Conservation (phyloP, 53 echinoderm and acorn worm genomes). For the Arbacia lixula region DNA sequence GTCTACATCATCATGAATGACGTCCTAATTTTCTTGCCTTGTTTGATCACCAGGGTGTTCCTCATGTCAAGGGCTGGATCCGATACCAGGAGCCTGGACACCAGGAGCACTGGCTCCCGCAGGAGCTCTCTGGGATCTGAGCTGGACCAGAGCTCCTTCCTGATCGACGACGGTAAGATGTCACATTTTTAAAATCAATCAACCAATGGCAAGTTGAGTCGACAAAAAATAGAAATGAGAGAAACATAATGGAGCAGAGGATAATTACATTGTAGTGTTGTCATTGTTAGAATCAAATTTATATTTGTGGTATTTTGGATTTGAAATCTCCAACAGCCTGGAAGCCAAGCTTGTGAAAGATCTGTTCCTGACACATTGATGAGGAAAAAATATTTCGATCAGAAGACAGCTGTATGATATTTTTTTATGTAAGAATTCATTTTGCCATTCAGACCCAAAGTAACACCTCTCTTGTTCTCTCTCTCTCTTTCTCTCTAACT, state of each 20-base stretch:
- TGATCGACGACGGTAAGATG: slow-evolving; percentile 86
- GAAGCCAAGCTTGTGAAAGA: no score
- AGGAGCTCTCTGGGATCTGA: slow-evolving; percentile 97
- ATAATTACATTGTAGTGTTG: no score
- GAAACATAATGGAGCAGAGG: no score
- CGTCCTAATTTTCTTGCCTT: no score
- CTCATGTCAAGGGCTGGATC: slow-evolving; percentile 57
- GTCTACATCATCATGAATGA: no score
- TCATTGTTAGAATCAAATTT: no score
- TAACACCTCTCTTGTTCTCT: not conserved
- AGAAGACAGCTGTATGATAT: not conserved
- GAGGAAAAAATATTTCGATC: not conserved
- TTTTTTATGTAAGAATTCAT: not conserved
- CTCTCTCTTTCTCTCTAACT: not conserved
- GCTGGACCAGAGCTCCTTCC: slow-evolving; percentile 94
- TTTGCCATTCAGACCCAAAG: not conserved
- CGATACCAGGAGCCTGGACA: slow-evolving; percentile 79
- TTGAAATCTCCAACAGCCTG: no score
- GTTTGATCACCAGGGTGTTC: slow-evolving; percentile 28
- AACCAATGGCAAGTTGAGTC: not conserved
- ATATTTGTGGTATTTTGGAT: no score
- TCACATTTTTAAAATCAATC: not conserved
- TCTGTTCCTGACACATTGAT: no score
- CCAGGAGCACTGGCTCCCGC: slow-evolving; percentile 81
- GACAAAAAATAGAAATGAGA: not conserved